Evolutionary conservation across 2,113 vertebrate genomes (phyloP).

Genomic region (Haemorhous mexicanus): DNA sequence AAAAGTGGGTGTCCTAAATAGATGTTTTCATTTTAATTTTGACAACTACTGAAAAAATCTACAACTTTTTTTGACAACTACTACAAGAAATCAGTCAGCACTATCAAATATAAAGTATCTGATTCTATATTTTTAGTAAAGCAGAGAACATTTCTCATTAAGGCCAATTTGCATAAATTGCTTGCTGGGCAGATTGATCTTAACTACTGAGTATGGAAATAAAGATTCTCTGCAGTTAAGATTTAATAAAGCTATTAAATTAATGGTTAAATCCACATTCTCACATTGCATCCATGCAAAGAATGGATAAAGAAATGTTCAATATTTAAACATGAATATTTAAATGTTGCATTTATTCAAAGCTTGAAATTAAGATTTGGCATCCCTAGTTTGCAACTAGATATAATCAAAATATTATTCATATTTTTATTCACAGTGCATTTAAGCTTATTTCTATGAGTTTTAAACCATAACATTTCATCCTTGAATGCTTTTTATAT

Average conservation of each 20-base stretch:
- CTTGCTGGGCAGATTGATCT: not conserved
- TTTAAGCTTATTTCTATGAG: not conserved
- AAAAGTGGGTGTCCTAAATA: not conserved
- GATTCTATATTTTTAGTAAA: not conserved
- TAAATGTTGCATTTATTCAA: not conserved
- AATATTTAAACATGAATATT: not conserved
- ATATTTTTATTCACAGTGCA: not conserved
- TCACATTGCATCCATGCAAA: not conserved
- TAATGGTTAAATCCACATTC: not conserved
- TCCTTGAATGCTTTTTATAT: not conserved
- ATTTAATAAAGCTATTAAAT: not conserved
- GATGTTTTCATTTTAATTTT: not conserved
- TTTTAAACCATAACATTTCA: not conserved
- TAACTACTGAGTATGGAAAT: not conserved
- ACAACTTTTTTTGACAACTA: no score
- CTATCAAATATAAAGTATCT: not conserved
- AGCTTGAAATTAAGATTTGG: not conserved
- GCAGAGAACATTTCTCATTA: conserved; percentile 1
- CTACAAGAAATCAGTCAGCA: not conserved
- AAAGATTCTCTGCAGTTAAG: not conserved
- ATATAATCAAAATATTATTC: not conserved
- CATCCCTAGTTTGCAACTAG: not conserved
- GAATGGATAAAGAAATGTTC: not conserved
- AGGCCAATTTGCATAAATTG: conserved; percentile 15
- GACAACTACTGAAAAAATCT: not conserved